These are phyloP conservation scores for Meriones psammophilus DNA, from an alignment of 2,797 vertebrate species.

Conservation along the genomic window DNA sequence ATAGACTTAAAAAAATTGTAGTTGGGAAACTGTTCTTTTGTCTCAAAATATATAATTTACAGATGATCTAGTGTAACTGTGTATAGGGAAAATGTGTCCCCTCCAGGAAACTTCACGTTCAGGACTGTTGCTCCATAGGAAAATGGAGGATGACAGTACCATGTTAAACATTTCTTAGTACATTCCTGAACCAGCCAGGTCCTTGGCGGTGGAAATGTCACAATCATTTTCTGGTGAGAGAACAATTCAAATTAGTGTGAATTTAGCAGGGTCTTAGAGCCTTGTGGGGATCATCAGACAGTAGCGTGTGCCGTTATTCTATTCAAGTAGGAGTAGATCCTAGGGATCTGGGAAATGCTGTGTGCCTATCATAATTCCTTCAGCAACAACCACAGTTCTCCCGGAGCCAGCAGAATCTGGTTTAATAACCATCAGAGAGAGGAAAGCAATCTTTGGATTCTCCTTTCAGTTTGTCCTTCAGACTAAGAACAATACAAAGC, in stretches of 20 bases:
- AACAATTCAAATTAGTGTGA: not conserved
- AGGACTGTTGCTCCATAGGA: not conserved
- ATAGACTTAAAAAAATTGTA: not conserved
- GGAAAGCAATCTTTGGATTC: not conserved
- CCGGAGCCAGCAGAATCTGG: not conserved
- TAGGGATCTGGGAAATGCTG: not conserved
- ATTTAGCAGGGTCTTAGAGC: slow-evolving; percentile 52
- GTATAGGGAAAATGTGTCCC: not conserved
- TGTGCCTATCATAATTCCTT: not conserved
- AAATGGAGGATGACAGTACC: not conserved
- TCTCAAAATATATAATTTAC: slow-evolving; percentile 32
- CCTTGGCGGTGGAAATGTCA: not conserved
- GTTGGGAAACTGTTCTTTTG: not conserved
- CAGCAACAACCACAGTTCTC: not conserved
- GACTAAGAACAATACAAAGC: slow-evolving; percentile 20
- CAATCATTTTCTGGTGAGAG: slow-evolving; percentile 48
- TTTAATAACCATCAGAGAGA: not conserved
- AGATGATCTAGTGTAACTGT: not conserved
- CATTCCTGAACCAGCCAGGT: not conserved
- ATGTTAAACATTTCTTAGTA: not conserved
- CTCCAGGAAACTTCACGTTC: not conserved
- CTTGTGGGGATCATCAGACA: slow-evolving; percentile 46
- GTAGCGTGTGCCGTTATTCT: slow-evolving; percentile 56
- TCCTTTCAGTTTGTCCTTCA: slow-evolving; percentile 25
- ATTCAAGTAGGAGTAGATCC: slow-evolving; percentile 12